Conservation (phyloP, 2,797 vertebrate genomes). For the Okamejei kenojei region DNA sequence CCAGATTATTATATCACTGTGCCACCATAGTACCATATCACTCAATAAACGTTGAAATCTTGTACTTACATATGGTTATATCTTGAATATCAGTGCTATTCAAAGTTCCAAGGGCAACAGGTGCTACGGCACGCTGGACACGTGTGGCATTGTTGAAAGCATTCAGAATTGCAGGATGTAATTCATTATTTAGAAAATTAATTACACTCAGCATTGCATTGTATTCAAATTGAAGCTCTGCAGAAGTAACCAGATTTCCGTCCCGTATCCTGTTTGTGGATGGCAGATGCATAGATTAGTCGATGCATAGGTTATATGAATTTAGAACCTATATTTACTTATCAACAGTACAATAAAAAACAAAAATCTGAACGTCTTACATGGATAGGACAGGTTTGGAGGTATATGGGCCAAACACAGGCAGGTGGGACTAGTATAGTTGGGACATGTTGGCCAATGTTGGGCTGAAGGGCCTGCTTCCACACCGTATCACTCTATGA, state of each 20-base stretch:
- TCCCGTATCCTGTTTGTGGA: neutral
- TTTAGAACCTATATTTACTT: neutral
- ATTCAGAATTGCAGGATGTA: neutral
- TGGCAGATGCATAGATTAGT: neutral
- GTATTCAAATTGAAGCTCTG: slow-evolving; percentile 49
- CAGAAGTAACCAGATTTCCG: neutral
- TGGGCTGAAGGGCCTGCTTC: no score
- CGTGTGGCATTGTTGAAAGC: slow-evolving; percentile 43
- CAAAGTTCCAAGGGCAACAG: neutral
- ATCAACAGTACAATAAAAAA: neutral
- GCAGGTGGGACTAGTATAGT: no score
- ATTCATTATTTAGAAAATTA: slow-evolving; percentile 50
- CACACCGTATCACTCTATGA: no score
- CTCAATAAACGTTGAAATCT: neutral
- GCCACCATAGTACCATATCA: neutral
- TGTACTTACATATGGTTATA: slow-evolving; percentile 6
- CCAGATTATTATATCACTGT: no score
- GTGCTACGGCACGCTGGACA: neutral
- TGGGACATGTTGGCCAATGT: no score
- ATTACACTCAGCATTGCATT: slow-evolving; percentile 43
- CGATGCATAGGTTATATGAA: no score
- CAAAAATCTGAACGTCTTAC: neutral
- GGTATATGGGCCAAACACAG: no score
- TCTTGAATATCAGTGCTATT: neutral
- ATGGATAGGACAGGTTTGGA: no score